These are phyloP conservation scores for Trissolcus basalis DNA, from an alignment of 1,140 invertebrate species.

Conservation along the genomic window DNA sequence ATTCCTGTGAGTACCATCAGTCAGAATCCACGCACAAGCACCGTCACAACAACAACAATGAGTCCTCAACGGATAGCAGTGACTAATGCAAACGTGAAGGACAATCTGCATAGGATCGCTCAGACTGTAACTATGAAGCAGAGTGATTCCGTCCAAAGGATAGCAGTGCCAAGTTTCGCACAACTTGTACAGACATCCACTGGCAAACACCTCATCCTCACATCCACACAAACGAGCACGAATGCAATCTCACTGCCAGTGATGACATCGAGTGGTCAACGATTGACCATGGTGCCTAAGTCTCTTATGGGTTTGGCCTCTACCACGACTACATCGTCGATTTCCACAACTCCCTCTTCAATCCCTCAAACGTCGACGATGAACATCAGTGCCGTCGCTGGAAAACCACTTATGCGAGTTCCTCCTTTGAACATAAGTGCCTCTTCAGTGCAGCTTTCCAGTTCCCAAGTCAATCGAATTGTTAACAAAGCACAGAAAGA, in stretches of 20 bases:
- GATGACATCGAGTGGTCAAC: conserved; percentile 76
- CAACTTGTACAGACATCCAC: conserved; percentile 84
- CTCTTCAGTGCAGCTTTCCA: conserved; percentile 54
- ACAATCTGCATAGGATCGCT: conserved; percentile 67
- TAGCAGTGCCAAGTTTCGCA: conserved; percentile 76
- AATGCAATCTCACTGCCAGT: conserved; percentile 75
- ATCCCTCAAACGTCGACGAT: conserved; percentile 13
- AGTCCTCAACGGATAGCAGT: conserved; percentile 74
- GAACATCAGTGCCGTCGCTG: conserved; percentile 57
- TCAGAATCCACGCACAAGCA: conserved; percentile 67
- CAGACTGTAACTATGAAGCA: conserved; percentile 73
- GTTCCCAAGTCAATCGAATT: conserved; percentile 49
- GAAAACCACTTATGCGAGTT: conserved; percentile 74
- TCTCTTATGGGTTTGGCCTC: conserved; percentile 71
- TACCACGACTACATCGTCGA: conserved; percentile 52
- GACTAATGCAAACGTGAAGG: conserved; percentile 67
- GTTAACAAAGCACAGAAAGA: conserved; percentile 67
- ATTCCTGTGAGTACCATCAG: conserved; percentile 75
- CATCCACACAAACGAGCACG: conserved; percentile 73
- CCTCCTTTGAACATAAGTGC: conserved; percentile 73
- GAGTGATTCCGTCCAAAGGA: conserved; percentile 75
- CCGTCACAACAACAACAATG: conserved; percentile 65
- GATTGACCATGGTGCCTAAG: conserved; percentile 78
- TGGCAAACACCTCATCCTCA: conserved; percentile 82
- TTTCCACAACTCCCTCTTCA: background rate